Conservation (phyloP, 2,797 vertebrate genomes). For the Onychomys torridus region DNA sequence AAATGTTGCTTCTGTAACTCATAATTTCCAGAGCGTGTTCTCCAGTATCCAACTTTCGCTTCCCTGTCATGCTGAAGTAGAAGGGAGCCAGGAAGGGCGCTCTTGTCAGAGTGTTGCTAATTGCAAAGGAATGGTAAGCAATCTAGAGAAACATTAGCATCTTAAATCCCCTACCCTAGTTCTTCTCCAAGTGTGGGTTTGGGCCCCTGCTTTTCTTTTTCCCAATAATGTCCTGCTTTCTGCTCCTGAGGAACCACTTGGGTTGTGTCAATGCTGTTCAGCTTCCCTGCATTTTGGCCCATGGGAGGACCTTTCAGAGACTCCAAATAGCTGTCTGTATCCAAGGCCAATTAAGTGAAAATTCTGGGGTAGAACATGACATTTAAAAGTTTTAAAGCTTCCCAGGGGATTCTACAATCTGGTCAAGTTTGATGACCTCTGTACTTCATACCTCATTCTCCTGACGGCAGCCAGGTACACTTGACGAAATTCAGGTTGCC, state of each 20-base stretch:
- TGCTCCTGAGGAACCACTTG: not conserved
- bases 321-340: not conserved
- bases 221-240: not conserved
- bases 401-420: not conserved
- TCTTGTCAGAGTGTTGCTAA: not conserved
- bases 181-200: not conserved
- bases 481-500: not conserved
- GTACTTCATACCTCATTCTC: not conserved
- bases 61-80: not conserved
- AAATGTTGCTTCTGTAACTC: not conserved
- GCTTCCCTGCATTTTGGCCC: not conserved
- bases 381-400: not conserved
- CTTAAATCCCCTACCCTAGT: not conserved
- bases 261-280: not conserved
- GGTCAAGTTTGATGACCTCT: not conserved
- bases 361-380: not conserved
- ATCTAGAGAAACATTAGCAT: not conserved
- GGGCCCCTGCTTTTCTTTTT: not conserved
- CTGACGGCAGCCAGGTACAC: not conserved
- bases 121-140: not conserved
- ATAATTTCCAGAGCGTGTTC: not conserved
- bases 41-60: not conserved
- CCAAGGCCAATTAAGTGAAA: constrained; percentile 30
- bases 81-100: not conserved
- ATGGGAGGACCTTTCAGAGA: not conserved